Base-by-base conservation (phyloP, 1,140 invertebrate species). In the Colletes gigas region DNA sequence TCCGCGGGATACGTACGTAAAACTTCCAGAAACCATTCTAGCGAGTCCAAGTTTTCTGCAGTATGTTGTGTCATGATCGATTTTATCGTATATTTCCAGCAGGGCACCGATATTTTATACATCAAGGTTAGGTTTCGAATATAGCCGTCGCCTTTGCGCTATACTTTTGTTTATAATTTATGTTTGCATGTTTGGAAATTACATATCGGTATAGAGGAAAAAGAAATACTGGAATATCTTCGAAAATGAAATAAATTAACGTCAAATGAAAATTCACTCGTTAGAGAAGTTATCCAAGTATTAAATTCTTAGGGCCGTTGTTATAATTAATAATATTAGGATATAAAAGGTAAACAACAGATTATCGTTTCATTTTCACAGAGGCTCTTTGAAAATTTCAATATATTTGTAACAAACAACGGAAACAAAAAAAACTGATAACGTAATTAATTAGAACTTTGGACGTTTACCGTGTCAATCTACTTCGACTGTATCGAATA, bases 251-350 rank as follows among this genome's bases (percentile, higher is more conserved):
- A 4, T 17, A 14, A 62, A 69, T 70, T 50, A 52, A 39, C 44
- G 55, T 69, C 66, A 39, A 59, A 78, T 67, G 44, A 78, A 47
- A 78, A 71, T 78, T 62, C 52, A 78, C 62, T 71, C 47, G 57
- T 19, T 15, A 12, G n/a, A 41, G 41, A 68, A 47, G 17, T 50
- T 59, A 77, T 59, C 66, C 21, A 17, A 41, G 62, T 4, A 0
- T 5, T 39, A 54, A 69, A n/a, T n/a, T n/a, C n/a, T n/a, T n/a
- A n/a, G n/a, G n/a, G n/a, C n/a, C n/a, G n/a, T n/a, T n/a, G n/a
- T n/a, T n/a, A n/a, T n/a, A n/a, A n/a, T n/a, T 30, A 30, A 30
- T 30, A 30, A 30, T 30, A 30, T 30, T 30, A 30, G 1, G 30
- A 30, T 30, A 30, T 30, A 30, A 30, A 30, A 30, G 6, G 9